Evolutionary conservation across 2,797 vertebrate genomes (phyloP).

Genomic region (Gallinago stenura): DNA sequence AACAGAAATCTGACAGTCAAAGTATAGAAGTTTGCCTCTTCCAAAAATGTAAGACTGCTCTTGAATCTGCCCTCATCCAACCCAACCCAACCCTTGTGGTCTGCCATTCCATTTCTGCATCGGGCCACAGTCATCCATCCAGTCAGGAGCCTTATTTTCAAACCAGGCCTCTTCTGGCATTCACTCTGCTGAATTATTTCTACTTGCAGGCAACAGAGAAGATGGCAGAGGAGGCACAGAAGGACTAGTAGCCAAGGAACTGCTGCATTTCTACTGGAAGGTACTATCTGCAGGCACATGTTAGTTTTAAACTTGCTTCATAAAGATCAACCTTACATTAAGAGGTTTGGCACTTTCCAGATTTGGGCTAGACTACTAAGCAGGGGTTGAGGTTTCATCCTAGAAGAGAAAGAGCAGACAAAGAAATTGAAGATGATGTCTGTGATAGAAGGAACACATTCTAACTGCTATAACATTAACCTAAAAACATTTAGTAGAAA

Average conservation of each 20-base stretch:
- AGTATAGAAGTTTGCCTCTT: not conserved
- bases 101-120: not conserved
- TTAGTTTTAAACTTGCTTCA: not conserved
- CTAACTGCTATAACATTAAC: not conserved
- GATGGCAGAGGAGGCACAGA: not conserved
- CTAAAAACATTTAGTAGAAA: not conserved
- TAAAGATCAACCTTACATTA: not conserved
- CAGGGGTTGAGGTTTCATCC: not conserved
- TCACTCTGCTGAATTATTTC: not conserved
- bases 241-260: not conserved
- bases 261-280: not conserved
- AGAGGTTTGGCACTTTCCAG: not conserved
- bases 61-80: not conserved
- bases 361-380: not conserved
- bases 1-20: not conserved
- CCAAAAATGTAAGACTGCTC: not conserved
- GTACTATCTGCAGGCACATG: not conserved
- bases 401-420: not conserved
- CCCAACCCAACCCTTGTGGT: not conserved
- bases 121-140: not conserved
- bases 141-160: not conserved
- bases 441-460: not conserved
- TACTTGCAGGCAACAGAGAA: not conserved
- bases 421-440: not conserved
- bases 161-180: not conserved